Conservation (phyloP, 2,888 invertebrate genomes). For the Morinoia aosen region DNA sequence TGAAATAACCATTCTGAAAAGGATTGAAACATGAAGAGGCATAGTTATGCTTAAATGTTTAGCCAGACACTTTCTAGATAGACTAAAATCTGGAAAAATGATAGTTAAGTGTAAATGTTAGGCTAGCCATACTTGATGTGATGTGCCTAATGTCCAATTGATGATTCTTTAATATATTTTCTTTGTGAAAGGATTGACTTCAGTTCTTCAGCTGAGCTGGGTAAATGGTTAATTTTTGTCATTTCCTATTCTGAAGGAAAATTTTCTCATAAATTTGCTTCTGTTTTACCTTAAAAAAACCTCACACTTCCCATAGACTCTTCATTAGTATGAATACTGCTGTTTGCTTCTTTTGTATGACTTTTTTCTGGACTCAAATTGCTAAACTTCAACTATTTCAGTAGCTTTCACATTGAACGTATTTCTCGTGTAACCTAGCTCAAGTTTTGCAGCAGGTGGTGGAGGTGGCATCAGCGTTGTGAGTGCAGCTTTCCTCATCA, state of each 20-base stretch:
- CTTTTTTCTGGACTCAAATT: neutral
- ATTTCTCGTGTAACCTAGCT: neutral
- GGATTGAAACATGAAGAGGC: no score
- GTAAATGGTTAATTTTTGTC: neutral
- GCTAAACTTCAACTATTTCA: neutral
- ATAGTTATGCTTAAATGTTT: no score
- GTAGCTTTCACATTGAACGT: neutral
- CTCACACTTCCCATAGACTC: no score
- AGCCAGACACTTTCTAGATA: no score
- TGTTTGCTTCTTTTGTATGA: neutral
- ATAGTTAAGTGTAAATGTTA: neutral
- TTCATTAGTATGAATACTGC: no score
- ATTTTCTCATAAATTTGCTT: neutral
- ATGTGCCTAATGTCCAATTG: neutral
- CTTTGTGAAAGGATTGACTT: neutral
- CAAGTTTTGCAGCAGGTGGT: neutral
- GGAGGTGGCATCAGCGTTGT: constrained; percentile 62
- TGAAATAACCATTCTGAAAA: no score
- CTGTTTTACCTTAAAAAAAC: neutral
- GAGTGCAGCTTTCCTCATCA: constrained; percentile 71
- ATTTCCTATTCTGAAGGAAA: no score
- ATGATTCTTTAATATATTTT: neutral
- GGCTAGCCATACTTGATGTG: neutral
- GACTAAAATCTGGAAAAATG: no score
- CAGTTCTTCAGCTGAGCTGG: neutral